Evolutionary conservation across 2,113 vertebrate species (phyloP), one percentile per base, ranked within the genome.

Genomic region (Campylorhamphus procurvoides): DNA sequence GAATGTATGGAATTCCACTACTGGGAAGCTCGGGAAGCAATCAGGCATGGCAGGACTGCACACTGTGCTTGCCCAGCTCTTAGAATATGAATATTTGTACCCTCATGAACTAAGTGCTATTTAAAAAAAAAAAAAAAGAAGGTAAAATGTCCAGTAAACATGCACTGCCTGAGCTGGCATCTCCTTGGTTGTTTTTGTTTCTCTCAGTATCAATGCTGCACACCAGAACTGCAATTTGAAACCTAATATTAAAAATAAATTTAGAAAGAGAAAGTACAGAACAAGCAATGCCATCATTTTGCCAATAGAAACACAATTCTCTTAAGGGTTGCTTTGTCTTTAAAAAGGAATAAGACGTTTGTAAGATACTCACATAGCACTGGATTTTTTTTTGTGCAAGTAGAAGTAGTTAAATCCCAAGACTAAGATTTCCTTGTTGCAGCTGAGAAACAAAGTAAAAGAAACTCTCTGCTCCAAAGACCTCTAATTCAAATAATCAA

Each of bases 1-100:
- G 85, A 93, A 95, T 71, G 79, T 60, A 58, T 81, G 92, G 90
- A 96, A 96, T 95, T 88, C 62, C 60, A 84, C 87, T 88, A 50
- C 47, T 84, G 75, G 84, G 53, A 89, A 75, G 75, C 35, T 63
- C 0, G 6, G 79, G 64, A 92, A 93, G 84, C 80, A 29, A 35
- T 35, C 42, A 80, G 50, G 72, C 75, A 91, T 18, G 55, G 59
- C 14, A 72, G 42, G 49, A 84, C 44, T 62, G 52, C 68, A 66
- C 42, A 35, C 40, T n/a, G 29, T 40, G 39, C 47, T 69, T 75
- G 87, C 49, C 39, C 4, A 18, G 3, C 56, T 64, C 87, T 47
- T 33, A 47, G 58, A 71, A 53, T 31, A 40, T 15, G 47, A 89
- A 33, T 56, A 31, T 84, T 80, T 25, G 1, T 72, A 68, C 56